Base-by-base conservation (phyloP, 2,797 vertebrate species). In the Gallinago nigripennis region DNA sequence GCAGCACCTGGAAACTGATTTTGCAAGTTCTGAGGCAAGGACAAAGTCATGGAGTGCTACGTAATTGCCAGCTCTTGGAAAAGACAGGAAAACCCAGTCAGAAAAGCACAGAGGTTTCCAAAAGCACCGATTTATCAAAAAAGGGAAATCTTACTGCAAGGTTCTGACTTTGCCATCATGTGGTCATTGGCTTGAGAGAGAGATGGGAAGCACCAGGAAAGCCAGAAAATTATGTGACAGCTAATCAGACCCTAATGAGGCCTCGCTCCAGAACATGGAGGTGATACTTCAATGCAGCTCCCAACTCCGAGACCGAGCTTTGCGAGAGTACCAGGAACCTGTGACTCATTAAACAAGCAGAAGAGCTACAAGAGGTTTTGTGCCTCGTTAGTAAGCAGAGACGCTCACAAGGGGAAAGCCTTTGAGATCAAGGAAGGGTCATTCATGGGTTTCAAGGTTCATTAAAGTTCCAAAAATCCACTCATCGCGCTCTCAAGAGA, bases 281-380 rank as follows among this genome's bases (percentile, higher is more conserved):
- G 4, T 31, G 71, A 20, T 57, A 0, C 39, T 75, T 39, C 11
- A 56, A 76, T 7, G 21, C 48, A 60, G 61, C 25, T 54, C 63
- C 66, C 16, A 54, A 9, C 37, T 24, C 79, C 0, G 4, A 30
- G 50, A 21, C 23, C 1, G 2, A 46, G 65, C 51, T 61, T 17
- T 31, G 53, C 37, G 12, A n/a, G 33, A 12, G 28, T 3, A 3
- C 60, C 12, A 25, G 51, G 57, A 57, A 66, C 24, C 71, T 30
- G 0, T 21, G 45, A 58, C 12, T 12, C 19, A 1, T 0, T 12
- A 41, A 30, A 28, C 4, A 28, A 69, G 39, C 14, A 14, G 56
- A 73, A 83, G 14, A 28, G 83, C 65, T 33, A 16, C 0, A 0
- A 35, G 63, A 51, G 41, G 43, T 11, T 79, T 28, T 0, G 1